Evolutionary conservation across 2,888 invertebrate species (phyloP).

Genomic region (Epinotia ramella): DNA sequence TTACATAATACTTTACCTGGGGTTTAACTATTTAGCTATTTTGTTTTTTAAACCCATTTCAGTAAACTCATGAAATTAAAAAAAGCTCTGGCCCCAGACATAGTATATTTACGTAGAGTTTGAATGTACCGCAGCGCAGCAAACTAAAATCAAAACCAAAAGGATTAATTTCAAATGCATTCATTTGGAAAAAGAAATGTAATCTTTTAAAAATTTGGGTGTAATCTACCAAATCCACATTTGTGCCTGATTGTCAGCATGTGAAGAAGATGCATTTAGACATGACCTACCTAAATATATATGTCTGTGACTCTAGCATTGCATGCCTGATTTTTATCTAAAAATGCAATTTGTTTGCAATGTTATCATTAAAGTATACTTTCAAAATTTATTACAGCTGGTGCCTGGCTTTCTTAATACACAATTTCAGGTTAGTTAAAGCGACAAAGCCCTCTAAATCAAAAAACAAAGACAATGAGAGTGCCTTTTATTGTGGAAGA

Average conservation of each 20-base stretch:
- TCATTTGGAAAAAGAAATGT: neutral
- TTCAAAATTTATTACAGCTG: constrained; percentile 29
- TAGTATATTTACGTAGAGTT: neutral
- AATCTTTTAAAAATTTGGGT: too few species aligned
- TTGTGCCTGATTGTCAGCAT: neutral
- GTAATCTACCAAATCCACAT: neutral
- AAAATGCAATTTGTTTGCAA: constrained; percentile 28
- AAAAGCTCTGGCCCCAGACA: neutral
- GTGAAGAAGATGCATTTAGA: neutral
- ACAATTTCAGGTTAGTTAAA: constrained; percentile 40
- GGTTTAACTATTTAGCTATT: neutral
- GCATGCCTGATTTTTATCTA: constrained; percentile 3
- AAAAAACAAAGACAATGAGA: constrained; percentile 64
- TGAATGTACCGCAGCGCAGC: neutral
- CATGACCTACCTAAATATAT: neutral
- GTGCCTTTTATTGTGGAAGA: constrained; percentile 59
- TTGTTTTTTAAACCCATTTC: neutral
- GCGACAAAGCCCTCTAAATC: constrained; percentile 49
- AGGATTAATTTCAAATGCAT: neutral
- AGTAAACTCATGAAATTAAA: neutral
- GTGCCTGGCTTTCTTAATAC: constrained; percentile 34
- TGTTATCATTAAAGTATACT: constrained; percentile 29
- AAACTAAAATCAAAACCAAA: neutral
- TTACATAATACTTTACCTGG: constrained; percentile 7
- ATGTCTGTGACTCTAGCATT: neutral